Evolutionary conservation across 2,797 vertebrate genomes (phyloP).

Genomic region (Aselliscus stoliczkanus): DNA sequence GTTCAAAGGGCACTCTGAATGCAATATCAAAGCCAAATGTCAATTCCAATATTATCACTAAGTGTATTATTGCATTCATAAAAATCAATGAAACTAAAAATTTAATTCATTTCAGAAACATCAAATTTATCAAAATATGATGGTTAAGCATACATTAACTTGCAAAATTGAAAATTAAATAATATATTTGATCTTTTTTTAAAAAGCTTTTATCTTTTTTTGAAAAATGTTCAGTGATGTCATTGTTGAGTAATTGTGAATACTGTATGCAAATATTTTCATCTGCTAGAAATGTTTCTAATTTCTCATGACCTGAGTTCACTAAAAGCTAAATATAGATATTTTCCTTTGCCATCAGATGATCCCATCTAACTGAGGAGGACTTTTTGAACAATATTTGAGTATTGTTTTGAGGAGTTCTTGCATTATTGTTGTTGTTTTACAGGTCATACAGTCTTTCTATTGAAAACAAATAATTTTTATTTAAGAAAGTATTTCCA

Average conservation of each 20-base stretch:
- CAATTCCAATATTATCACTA: not conserved
- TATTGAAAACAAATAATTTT: not conserved
- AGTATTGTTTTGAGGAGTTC: not conserved
- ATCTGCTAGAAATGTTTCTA: not conserved
- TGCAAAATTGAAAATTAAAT: not conserved
- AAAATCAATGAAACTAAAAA: not conserved
- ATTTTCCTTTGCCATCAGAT: not conserved
- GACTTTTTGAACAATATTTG: not conserved
- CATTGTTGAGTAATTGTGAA: not conserved
- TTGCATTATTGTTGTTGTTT: not conserved
- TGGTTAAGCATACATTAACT: not conserved
- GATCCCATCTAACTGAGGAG: not conserved
- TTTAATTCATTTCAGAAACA: constrained; percentile 17
- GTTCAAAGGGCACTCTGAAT: not conserved
- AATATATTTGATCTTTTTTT: not conserved
- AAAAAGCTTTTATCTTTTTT: not conserved
- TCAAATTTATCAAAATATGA: not conserved
- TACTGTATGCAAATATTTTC: not conserved
- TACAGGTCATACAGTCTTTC: not conserved
- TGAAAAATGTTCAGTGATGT: not conserved
- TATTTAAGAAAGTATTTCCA: not conserved
- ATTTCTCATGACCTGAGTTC: not conserved
- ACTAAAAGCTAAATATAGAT: not conserved
- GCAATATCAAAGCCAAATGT: not conserved
- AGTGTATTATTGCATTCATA: not conserved